Percentiles rank a stretch among this genome's conserved stretches.
These are phyloP conservation scores for Caerostris extrusa DNA, from an alignment of 1,140 invertebrate genomes.

Conservation along the genomic window DNA sequence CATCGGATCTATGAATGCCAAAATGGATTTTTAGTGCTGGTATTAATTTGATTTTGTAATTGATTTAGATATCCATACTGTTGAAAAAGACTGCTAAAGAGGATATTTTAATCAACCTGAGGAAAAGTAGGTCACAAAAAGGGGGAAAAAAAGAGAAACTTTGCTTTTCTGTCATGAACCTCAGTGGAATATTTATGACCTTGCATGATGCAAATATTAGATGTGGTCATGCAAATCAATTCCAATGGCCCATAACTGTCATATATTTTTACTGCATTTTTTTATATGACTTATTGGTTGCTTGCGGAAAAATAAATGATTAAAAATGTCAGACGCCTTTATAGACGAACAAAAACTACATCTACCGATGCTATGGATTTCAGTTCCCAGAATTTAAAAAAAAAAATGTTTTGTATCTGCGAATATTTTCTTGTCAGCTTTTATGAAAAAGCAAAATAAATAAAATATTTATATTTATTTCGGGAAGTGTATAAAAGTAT, in stretches of 20 bases:
- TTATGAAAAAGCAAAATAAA: no score
- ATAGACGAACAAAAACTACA: neutral
- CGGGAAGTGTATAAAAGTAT: no score
- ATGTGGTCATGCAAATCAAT: conserved; percentile 40
- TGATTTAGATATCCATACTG: no score
- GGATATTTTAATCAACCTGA: no score
- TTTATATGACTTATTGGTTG: conserved; percentile 16
- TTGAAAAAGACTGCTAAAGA: no score
- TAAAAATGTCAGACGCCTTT: neutral
- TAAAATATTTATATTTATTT: no score
- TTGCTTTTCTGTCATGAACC: conserved; percentile 11
- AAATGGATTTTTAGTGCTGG: no score
- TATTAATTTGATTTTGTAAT: no score
- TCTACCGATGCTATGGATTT: neutral
- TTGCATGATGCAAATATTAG: conserved; percentile 37
- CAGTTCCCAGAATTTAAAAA: neutral
- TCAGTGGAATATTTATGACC: neutral
- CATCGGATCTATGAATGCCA: no score
- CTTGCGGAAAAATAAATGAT: conserved; percentile 2
- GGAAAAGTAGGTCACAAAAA: no score
- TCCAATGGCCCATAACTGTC: conserved; percentile 45
- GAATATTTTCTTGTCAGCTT: no score
- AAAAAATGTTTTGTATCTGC: neutral
- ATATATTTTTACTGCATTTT: conserved; percentile 41
- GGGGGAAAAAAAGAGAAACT: no score